Base-by-base conservation (phyloP, 2,888 invertebrate species). In the Ferdinandea cuprea region DNA sequence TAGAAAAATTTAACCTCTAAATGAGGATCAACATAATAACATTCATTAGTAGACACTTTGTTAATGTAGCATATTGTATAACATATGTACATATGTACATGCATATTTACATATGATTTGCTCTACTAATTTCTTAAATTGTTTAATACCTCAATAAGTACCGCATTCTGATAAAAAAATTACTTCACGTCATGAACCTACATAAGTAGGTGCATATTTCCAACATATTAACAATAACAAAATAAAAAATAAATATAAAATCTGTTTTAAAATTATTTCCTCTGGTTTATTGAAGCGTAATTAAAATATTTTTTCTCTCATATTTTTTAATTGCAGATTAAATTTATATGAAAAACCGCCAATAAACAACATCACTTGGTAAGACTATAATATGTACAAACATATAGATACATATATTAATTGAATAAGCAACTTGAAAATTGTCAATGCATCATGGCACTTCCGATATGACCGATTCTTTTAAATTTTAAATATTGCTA, bases 311-410 rank as follows among this genome's bases (percentile, higher is more conserved):
- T 72, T 44, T 13, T 46, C 32, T 59, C 28, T 40, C n/a, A 3
- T 19, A n/a, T 19, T 63, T 72, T 61, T 61, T 35, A 17, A 28
- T 65, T 73, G 8, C 73, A 73, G 73, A 65, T 73, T 37, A 56
- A 73, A 48, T 56, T 46, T n/a, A 59, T 30, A 40, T 37, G 30
- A 48, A 13, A 30, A n/a, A 13, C 21, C 6, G 15, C 9, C 17
- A 30, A 42, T 59, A 52, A 58, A 32, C 59, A 59, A 32, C 13
- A 46, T 25, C 19, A 28, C 48, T 21, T 48, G 73, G 73, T 73
- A 56, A 73, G 73, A 63, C 28, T 25, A 7, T 11, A 28, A 9
- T 25, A 25, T 25, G 25, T 25, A 5, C 25, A n/a, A n/a, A n/a
- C n/a, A 3, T 25, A 25, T 25, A 25, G 2, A 25, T 25, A 13